Evolutionary conservation across 2,797 vertebrate species (phyloP).

Genomic region (Spinibarbus caldwelli): DNA sequence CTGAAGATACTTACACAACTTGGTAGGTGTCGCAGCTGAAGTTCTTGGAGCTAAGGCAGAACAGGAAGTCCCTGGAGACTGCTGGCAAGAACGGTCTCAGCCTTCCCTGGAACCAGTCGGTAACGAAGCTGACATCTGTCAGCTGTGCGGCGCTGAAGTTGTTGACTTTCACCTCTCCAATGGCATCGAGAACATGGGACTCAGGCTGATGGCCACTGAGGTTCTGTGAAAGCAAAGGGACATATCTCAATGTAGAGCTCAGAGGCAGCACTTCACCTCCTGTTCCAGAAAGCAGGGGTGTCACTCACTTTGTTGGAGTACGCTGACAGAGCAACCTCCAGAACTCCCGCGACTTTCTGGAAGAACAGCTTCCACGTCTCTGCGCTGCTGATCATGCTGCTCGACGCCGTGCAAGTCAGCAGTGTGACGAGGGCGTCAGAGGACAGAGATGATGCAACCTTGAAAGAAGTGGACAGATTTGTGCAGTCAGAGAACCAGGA

Average conservation of each 20-base stretch:
- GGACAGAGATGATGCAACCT: constrained; percentile 29
- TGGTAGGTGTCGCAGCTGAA: constrained; percentile 61
- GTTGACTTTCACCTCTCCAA: constrained; percentile 59
- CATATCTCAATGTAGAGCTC: background rate
- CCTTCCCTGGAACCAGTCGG: constrained; percentile 54
- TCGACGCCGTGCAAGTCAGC: constrained; percentile 57
- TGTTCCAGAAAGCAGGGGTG: background rate
- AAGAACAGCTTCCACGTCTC: constrained; percentile 50
- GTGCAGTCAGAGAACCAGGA: background rate
- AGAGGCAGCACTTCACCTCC: background rate
- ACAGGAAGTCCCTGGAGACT: constrained; percentile 64
- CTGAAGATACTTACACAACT: background rate
- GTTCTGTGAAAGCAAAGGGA: constrained; percentile 30
- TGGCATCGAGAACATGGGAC: constrained; percentile 60
- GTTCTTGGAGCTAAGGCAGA: constrained; percentile 59
- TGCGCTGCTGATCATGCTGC: constrained; percentile 1
- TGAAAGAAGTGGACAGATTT: background rate
- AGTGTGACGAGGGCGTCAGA: constrained; percentile 44
- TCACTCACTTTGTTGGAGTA: constrained; percentile 54
- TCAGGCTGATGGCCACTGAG: constrained; percentile 20
- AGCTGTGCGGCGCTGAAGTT: constrained; percentile 59
- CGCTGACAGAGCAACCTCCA: constrained; percentile 54
- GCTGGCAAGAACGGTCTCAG: constrained; percentile 57
- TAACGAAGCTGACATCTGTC: constrained; percentile 45
- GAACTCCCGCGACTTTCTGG: constrained; percentile 42